Base-by-base conservation (phyloP, 2,797 vertebrate species). In the Rhinatrema bivittatum region DNA sequence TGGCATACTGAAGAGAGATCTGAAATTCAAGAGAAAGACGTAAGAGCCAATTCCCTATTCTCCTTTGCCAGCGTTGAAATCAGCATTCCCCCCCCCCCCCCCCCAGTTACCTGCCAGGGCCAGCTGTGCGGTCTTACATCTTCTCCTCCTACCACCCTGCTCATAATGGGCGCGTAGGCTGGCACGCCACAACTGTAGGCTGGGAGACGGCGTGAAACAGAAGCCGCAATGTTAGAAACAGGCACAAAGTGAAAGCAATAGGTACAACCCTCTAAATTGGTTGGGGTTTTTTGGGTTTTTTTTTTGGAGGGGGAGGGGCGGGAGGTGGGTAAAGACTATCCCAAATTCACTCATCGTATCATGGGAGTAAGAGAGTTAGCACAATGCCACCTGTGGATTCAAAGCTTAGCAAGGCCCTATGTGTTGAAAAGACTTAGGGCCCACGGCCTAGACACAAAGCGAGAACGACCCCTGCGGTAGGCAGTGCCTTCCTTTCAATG, bases 61-160 rank as follows among this genome's bases (percentile, higher is more conserved):
- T 13, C 4, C 3, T 19, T 7, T 20, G 22, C 16, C 1, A 0
- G 5, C 4, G 9, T 20, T 15, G 22, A 33, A 10, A 13, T 13
- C 20, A 18, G 18, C n/a, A 13, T 3, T 3, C 6, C 4, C 8
- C 5, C 12, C 16, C n/a, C n/a, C n/a, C n/a, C n/a, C n/a, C n/a
- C n/a, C n/a, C n/a, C 1, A 5, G 57, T 68, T 67, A 93, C 94
- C 91, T 96, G 94, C 93, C 94, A 97, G 1, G 94, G 92, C 91
- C 91, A 95, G 68, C 91, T 94, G 71, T 89, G 60, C 21, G 76
- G 16, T 13, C 23, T 47, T 3, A 79, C 90, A 2, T 88, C 70
- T 0, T 74, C 83, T 7, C 92, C 93, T 9, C 87, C 87, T 9
- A 96, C 90, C 1, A 94, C 85, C 51, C 65, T 33, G 7, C 43